Evolutionary conservation across 2,888 invertebrate genomes (phyloP).

Genomic region (Nemapogon koenigi): DNA sequence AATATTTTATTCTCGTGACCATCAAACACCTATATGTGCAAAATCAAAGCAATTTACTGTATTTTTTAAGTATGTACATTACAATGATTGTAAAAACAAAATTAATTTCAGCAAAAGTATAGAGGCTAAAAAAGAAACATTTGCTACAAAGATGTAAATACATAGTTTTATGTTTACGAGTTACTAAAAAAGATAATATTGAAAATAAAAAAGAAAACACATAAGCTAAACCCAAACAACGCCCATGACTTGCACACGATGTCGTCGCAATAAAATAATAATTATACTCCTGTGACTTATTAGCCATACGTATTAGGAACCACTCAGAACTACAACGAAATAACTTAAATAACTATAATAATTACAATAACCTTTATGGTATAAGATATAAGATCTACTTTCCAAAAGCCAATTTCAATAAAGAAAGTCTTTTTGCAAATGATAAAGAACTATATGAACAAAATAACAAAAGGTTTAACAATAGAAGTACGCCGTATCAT

Average conservation of each 20-base stretch:
- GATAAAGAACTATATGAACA: conserved; percentile 32
- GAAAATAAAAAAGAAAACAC: conserved; percentile 28
- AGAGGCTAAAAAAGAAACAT: too few relatives aligned
- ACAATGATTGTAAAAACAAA: too few relatives aligned
- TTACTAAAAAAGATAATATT: conserved; percentile 19
- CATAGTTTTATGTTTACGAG: too few relatives aligned
- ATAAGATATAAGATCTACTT: conserved; percentile 18
- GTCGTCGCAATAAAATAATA: conserved; percentile 57
- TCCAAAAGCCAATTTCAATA: conserved; percentile 20
- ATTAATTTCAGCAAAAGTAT: too few relatives aligned
- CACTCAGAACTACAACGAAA: conserved; percentile 23
- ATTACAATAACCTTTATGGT: conserved; percentile 14
- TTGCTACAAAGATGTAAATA: too few relatives aligned
- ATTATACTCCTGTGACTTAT: conserved; percentile 63
- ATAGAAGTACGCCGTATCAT: conserved; percentile 59
- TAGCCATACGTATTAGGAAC: conserved; percentile 42
- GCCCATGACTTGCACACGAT: conserved; percentile 51
- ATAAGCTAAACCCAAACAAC: conserved; percentile 39
- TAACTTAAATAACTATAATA: conserved; percentile 24
- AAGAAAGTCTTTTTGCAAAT: conserved; percentile 21
- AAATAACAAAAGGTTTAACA: conserved; percentile 58
- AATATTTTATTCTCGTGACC: too few relatives aligned
- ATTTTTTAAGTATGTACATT: too few relatives aligned
- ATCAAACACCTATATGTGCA: too few relatives aligned
- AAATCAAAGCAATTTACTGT: too few relatives aligned